Conservation (phyloP, 2,888 invertebrate genomes). For the Pachydiplax longipennis region DNA sequence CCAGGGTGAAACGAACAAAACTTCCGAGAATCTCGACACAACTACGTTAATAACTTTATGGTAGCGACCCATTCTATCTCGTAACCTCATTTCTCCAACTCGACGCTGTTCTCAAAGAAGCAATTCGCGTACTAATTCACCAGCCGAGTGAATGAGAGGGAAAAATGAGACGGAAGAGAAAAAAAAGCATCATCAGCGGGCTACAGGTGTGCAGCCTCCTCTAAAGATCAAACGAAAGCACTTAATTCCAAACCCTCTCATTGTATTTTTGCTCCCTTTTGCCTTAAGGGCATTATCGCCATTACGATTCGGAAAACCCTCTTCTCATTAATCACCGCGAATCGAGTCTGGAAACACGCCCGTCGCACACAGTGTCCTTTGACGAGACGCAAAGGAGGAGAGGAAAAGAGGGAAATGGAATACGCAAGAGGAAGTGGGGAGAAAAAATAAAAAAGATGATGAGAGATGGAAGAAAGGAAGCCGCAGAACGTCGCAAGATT, state of each 20-base stretch:
- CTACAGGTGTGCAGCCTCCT: conserved; percentile 4
- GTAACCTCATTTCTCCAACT: not conserved
- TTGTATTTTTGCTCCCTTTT: conserved; percentile 16
- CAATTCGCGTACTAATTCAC: not conserved
- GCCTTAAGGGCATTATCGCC: conserved; percentile 9
- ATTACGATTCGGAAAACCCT: conserved; percentile 13
- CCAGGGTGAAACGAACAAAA: not conserved
- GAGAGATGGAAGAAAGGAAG: not conserved
- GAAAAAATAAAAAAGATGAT: not conserved
- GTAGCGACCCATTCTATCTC: not conserved
- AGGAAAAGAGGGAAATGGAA: not conserved
- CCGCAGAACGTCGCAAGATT: not conserved
- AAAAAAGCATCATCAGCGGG: not conserved
- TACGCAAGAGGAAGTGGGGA: not conserved
- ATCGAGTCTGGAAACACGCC: not conserved
- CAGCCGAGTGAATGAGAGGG: not conserved
- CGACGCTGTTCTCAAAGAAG: not conserved
- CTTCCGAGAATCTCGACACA: not conserved
- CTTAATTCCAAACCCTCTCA: conserved; percentile 23
- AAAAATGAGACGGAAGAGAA: not conserved
- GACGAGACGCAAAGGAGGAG: not conserved
- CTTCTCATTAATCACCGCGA: conserved; percentile 24
- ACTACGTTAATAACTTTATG: not conserved
- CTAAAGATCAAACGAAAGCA: conserved; percentile 13
- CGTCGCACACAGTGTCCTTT: not conserved